Percentiles rank a stretch among this genome's conserved stretches.
Evolutionary conservation across 2,113 vertebrate genomes (phyloP).

Genomic region (Semnornis frantzii): DNA sequence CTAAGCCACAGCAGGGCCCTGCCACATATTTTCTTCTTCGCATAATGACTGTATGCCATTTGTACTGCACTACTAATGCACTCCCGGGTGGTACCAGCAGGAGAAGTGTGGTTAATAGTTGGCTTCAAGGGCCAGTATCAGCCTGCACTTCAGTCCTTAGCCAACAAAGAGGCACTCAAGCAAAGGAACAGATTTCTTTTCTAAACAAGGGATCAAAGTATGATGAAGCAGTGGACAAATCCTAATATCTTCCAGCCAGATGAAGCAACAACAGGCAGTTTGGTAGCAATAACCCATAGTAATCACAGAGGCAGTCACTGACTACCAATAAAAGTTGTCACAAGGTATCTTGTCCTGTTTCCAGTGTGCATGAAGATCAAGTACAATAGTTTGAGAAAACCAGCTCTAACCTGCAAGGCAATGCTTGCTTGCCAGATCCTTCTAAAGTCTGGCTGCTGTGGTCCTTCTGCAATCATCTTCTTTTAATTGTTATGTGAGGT

Average conservation of each 20-base stretch:
- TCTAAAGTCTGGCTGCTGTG: background rate
- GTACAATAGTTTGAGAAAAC: background rate
- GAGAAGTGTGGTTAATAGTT: conserved; percentile 42
- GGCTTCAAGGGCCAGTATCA: conserved; percentile 53
- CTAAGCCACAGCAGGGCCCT: conserved; percentile 55
- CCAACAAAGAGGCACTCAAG: conserved; percentile 39
- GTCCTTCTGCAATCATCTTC: background rate
- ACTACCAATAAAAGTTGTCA: conserved; percentile 28
- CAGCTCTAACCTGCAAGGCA: conserved; percentile 20
- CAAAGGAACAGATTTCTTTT: conserved; percentile 34
- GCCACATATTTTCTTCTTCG: conserved; percentile 45
- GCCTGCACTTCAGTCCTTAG: conserved; percentile 4
- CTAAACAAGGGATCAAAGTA: conserved; percentile 58
- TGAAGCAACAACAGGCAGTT: conserved; percentile 30
- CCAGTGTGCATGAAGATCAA: conserved; percentile 20
- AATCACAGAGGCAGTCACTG: background rate
- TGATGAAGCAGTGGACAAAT: conserved; percentile 24
- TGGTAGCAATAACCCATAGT: background rate
- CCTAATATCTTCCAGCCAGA: conserved; percentile 42
- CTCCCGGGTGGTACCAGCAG: conserved; percentile 63
- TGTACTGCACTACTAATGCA: conserved; percentile 34
- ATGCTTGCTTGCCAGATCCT: background rate
- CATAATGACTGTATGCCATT: conserved; percentile 22
- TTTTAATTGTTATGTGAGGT: background rate
- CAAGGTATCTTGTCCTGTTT: conserved; percentile 2